Conservation (phyloP, 2,797 vertebrate genomes). For the Leptatherina wallacei region DNA sequence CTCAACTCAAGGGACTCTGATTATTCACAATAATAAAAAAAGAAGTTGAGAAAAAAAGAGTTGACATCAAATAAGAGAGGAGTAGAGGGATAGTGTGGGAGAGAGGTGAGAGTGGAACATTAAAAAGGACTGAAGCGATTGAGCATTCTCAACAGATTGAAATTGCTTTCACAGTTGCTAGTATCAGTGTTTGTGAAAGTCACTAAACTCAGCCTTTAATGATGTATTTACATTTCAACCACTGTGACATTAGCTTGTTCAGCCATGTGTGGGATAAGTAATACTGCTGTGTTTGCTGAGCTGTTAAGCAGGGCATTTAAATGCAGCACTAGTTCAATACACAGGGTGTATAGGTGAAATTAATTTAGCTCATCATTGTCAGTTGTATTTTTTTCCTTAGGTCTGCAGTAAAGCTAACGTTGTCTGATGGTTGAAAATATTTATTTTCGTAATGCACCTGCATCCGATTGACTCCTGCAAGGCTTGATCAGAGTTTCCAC, state of each 20-base stretch:
- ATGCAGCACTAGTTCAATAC: conserved; percentile 66
- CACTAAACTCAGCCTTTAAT: conserved; percentile 67
- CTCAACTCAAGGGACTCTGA: conserved; percentile 35
- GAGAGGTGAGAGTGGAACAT: conserved; percentile 43
- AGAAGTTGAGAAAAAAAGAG: conserved; percentile 7
- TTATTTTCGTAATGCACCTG: conserved; percentile 2
- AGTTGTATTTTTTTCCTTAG: conserved; percentile 31
- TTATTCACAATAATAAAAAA: conserved; percentile 47
- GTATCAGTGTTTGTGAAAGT: conserved; percentile 70
- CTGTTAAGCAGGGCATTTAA: conserved; percentile 74
- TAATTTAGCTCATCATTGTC: conserved; percentile 44
- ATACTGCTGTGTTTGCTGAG: conserved; percentile 67
- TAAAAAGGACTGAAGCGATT: conserved; percentile 51
- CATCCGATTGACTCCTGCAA: conserved; percentile 7
- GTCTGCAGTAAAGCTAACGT: conserved; percentile 31
- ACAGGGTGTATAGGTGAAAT: conserved; percentile 64
- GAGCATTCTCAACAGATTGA: conserved; percentile 44
- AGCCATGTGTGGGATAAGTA: conserved; percentile 69
- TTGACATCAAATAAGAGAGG: background rate
- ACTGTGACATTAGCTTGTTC: conserved; percentile 70
- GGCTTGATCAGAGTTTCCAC: background rate
- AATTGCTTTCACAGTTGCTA: conserved; percentile 61
- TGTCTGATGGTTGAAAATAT: conserved; percentile 38
- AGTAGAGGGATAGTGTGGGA: background rate
- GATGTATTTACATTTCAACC: conserved; percentile 75